These are phyloP conservation scores for Tricholaema leucomelas DNA, from an alignment of 2,113 vertebrate species.

Conservation along the genomic window DNA sequence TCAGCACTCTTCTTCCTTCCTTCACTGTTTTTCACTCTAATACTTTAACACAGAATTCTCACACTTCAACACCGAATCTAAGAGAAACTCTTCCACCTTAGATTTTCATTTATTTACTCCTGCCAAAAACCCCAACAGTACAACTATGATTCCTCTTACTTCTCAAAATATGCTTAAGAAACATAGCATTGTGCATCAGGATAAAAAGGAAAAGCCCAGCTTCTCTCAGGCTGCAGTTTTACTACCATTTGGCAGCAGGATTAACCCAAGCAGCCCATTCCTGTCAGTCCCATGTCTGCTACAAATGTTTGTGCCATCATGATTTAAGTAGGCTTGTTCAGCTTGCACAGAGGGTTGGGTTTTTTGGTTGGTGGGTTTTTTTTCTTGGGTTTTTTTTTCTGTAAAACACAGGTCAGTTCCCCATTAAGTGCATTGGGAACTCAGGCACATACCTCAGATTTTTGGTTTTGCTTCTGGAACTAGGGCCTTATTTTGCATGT, in stretches of 20 bases:
- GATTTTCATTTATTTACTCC: not conserved
- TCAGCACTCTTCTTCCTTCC: not conserved
- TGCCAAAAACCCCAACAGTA: not conserved
- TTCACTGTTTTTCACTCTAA: not conserved
- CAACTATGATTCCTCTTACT: not conserved
- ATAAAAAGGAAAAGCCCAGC: not conserved
- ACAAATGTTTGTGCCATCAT: not conserved
- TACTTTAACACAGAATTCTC: too few species aligned
- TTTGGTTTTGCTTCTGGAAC: not conserved
- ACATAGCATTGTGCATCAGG: not conserved
- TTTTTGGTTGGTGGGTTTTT: not conserved
- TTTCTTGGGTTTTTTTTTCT: not conserved
- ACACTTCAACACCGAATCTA: too few species aligned
- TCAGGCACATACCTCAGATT: not conserved
- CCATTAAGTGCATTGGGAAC: not conserved
- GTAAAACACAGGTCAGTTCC: not conserved
- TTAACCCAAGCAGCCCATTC: not conserved
- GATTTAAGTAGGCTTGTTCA: not conserved
- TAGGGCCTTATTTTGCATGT: not conserved
- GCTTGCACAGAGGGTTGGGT: not conserved
- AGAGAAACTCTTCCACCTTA: too few species aligned
- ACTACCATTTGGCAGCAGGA: not conserved
- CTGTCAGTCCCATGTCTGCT: not conserved
- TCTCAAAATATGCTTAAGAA: not conserved
- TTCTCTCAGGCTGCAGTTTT: not conserved